Evolutionary conservation across 2,888 invertebrate genomes (phyloP).

Genomic region (Mantis religiosa): DNA sequence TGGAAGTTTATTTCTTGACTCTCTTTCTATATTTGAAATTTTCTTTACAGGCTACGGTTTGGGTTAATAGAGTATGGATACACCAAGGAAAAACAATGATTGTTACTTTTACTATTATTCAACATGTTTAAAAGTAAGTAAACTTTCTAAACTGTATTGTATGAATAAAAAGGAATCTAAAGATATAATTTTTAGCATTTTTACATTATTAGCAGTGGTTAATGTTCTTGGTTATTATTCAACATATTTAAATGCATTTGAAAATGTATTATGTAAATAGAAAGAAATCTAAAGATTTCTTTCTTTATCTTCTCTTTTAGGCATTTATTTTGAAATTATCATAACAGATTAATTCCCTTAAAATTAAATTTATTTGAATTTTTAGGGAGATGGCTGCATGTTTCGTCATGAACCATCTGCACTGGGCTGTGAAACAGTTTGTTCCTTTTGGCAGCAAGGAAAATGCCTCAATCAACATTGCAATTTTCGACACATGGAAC

Average conservation of each 20-base stretch:
- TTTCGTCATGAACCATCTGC: constrained; percentile 83
- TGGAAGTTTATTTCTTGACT: no score
- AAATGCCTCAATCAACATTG: constrained; percentile 74
- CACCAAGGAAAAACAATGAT: constrained; percentile 66
- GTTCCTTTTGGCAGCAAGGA: constrained; percentile 77
- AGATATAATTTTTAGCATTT: background rate
- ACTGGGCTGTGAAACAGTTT: constrained; percentile 76
- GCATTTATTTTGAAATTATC: background rate
- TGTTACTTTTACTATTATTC: constrained; percentile 89
- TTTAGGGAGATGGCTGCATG: constrained; percentile 72
- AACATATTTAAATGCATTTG: no score
- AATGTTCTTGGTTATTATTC: background rate
- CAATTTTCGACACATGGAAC: constrained; percentile 80
- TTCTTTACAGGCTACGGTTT: background rate
- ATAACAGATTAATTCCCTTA: constrained; percentile 13
- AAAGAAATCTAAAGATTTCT: background rate
- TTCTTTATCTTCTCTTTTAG: no score
- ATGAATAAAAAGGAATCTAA: background rate
- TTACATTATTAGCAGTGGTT: background rate
- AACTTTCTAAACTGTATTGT: background rate
- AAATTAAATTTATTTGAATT: constrained; percentile 27
- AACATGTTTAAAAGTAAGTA: constrained; percentile 74
- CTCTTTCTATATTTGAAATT: background rate
- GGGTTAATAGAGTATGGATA: constrained; percentile 13
- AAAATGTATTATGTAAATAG: no score